Evolutionary conservation across 2,797 vertebrate genomes (phyloP).

Genomic region (Acanthornis magna): DNA sequence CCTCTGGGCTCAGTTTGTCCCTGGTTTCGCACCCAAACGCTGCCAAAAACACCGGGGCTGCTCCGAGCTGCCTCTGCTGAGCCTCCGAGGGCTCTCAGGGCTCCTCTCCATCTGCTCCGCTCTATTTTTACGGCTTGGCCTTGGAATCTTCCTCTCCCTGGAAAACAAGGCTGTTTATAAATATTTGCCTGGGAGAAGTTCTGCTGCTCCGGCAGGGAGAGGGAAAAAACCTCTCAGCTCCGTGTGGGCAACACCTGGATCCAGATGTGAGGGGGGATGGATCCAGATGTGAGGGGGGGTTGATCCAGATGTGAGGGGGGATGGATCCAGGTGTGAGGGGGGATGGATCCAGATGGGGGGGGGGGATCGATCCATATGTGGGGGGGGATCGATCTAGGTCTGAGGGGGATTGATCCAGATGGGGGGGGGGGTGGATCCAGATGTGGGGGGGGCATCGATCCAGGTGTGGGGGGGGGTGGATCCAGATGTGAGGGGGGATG

Average conservation of each 20-base stretch:
- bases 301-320: not conserved
- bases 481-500: not conserved
- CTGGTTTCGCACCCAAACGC: not conserved
- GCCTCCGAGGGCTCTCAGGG: not conserved
- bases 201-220: not conserved
- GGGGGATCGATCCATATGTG: no score
- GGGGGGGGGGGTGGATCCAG: no score
- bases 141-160: not conserved
- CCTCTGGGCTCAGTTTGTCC: not conserved
- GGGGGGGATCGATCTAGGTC: no score
- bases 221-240: not conserved
- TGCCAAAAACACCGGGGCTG: not conserved
- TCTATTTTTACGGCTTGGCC: not conserved
- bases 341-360: no score
- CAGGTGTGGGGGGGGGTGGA: no score
- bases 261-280: not conserved
- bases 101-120: not conserved
- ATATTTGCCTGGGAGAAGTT: not conserved
- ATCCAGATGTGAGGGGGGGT: not conserved
- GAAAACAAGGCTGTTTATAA: not conserved
- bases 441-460: no score
- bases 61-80: not conserved
- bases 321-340: no score
- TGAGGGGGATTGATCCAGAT: no score
- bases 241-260: rapidly evolving